phyloP scores from a whole-genome alignment of 1,140 invertebrate species.

The Thrips palmi region DNA sequence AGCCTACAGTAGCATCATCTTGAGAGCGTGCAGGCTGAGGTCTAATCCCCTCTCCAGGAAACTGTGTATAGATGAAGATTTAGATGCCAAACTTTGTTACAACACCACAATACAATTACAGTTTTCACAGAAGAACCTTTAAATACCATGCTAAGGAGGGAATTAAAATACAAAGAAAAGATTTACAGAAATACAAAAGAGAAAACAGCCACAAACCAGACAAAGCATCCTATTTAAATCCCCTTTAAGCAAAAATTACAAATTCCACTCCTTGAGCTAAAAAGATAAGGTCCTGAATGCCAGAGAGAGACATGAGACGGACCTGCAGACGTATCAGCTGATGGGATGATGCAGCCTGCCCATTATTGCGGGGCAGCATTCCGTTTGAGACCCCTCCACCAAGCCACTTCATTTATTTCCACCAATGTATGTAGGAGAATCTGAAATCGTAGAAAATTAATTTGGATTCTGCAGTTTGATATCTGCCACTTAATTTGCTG shows the following conservation, averaged over 20 bases:
- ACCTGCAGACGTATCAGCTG: conserved; percentile 11
- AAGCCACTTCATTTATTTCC: conserved; percentile 18
- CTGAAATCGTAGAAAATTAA: too few relatives aligned
- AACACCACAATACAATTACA: background rate
- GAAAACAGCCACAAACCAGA: background rate
- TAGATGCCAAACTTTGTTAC: background rate
- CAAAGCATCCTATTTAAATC: background rate
- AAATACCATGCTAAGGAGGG: background rate
- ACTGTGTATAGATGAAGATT: background rate
- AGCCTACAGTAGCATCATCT: conserved; percentile 73
- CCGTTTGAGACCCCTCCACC: conserved; percentile 14
- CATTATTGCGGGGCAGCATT: conserved; percentile 15
- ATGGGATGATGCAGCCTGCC: conserved; percentile 9
- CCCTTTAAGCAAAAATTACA: background rate
- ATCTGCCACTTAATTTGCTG: too few relatives aligned
- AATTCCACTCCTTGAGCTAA: background rate
- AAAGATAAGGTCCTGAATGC: conserved; percentile 9
- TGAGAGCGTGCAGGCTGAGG: conserved; percentile 31
- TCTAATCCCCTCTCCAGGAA: background rate
- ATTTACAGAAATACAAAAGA: background rate
- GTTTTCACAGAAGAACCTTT: background rate
- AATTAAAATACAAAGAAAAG: background rate
- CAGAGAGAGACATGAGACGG: conserved; percentile 8
- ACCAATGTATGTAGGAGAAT: too few relatives aligned
- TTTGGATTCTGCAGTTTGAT: too few relatives aligned